A percentile compares a stretch with the other conserved stretches of the same genome.
These are phyloP conservation scores for Climacteris rufus DNA, from an alignment of 2,113 vertebrate genomes.

Conservation along the genomic window DNA sequence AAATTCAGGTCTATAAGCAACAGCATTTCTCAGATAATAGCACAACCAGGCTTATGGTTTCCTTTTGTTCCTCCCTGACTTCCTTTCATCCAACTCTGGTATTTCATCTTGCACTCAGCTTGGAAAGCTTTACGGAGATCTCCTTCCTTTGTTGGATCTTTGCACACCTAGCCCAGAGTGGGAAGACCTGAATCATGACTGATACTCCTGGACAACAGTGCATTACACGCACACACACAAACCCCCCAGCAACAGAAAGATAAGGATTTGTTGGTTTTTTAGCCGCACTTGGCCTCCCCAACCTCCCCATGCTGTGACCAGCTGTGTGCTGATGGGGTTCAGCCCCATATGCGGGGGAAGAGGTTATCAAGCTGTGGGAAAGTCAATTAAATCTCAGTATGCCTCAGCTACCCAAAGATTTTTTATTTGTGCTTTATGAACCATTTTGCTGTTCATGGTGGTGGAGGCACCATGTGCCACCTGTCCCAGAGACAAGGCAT, in stretches of 20 bases:
- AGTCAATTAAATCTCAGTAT: background rate
- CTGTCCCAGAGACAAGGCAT: background rate
- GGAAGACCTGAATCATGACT: background rate
- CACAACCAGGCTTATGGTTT: background rate
- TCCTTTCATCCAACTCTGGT: background rate
- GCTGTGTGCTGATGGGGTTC: background rate
- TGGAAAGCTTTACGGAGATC: background rate
- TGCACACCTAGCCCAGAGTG: background rate
- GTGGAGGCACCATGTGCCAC: background rate
- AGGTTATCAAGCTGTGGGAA: background rate
- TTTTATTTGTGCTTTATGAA: background rate
- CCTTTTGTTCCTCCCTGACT: background rate
- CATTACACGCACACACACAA: background rate
- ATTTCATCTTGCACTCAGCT: background rate
- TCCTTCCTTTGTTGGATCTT: background rate
- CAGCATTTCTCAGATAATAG: background rate
- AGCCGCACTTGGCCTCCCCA: background rate
- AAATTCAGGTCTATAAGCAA: background rate
- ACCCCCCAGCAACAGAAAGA: background rate
- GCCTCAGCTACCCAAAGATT: background rate
- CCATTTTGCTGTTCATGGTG: background rate
- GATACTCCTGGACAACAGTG: background rate
- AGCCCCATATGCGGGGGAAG: rapidly evolving
- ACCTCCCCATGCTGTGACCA: background rate
- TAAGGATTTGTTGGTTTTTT: background rate